Evolutionary conservation across 2,888 invertebrate genomes (phyloP).

Genomic region (Zygogramma bicolorata): DNA sequence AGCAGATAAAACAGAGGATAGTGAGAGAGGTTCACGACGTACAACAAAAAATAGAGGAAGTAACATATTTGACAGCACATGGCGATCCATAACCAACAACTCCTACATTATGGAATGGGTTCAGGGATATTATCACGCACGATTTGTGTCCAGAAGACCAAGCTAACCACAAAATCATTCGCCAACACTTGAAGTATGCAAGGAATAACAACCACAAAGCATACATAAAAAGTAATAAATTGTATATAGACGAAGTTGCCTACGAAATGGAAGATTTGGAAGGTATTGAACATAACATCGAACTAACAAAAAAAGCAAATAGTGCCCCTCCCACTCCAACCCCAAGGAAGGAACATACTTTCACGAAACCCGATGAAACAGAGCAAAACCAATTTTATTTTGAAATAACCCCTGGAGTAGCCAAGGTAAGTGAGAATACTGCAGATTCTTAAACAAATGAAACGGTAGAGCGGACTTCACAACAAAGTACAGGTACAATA

Average conservation of each 20-base stretch:
- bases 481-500: not conserved
- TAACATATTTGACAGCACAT: too few species aligned
- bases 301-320: slow-evolving; percentile 10
- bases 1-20: too few species aligned
- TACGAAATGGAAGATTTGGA: slow-evolving; percentile 11
- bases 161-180: too few species aligned
- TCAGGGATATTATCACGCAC: too few species aligned
- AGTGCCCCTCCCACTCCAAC: slow-evolving; percentile 1
- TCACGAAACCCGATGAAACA: not conserved
- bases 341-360: slow-evolving; percentile 6
- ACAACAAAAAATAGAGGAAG: too few species aligned
- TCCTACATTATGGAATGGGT: too few species aligned
- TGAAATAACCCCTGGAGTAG: slow-evolving; percentile 1
- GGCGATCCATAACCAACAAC: too few species aligned
- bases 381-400: not conserved
- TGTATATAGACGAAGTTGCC: not conserved
- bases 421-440: not conserved
- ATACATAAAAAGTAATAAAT: not conserved
- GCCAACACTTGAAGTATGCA: not conserved
- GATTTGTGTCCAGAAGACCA: not conserved
- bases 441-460: not conserved
- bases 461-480: not conserved
- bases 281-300: not conserved
- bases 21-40: too few species aligned
- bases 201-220: not conserved